Conservation (phyloP, 2,888 invertebrate species). For the Adelphocoris suturalis region DNA sequence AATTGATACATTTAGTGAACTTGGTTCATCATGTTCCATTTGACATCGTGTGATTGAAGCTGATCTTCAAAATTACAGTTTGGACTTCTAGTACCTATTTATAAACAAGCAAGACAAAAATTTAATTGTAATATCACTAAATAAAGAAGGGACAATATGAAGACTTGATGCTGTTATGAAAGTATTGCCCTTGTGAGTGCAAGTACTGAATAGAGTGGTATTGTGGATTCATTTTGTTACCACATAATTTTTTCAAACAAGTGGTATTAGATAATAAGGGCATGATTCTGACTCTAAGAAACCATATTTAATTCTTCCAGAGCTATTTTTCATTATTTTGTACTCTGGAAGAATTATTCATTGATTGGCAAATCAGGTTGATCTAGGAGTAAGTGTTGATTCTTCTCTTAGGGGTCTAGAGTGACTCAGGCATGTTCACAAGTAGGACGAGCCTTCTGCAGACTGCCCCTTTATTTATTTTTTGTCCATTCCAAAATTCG, state of each 20-base stretch:
- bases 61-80: background rate
- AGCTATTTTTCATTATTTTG: background rate
- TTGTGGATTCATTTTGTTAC: background rate
- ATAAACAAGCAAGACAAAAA: no score
- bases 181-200: background rate
- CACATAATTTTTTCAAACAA: no score
- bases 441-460: background rate
- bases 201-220: background rate
- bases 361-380: background rate
- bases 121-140: no score
- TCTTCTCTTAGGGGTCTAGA: background rate
- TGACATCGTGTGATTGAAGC: background rate
- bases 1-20: background rate
- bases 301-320: background rate
- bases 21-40: background rate
- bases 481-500: slow-evolving; percentile 9
- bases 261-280: no score
- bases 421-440: background rate
- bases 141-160: background rate
- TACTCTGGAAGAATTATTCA: background rate
- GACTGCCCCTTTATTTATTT: background rate
- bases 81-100: background rate
- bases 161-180: background rate
- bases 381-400: background rate
- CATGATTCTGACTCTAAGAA: background rate